Percentiles rank a stretch among this genome's conserved stretches.
phyloP scores from a whole-genome alignment of 2,113 vertebrate genomes.

The Gulo gulo region DNA sequence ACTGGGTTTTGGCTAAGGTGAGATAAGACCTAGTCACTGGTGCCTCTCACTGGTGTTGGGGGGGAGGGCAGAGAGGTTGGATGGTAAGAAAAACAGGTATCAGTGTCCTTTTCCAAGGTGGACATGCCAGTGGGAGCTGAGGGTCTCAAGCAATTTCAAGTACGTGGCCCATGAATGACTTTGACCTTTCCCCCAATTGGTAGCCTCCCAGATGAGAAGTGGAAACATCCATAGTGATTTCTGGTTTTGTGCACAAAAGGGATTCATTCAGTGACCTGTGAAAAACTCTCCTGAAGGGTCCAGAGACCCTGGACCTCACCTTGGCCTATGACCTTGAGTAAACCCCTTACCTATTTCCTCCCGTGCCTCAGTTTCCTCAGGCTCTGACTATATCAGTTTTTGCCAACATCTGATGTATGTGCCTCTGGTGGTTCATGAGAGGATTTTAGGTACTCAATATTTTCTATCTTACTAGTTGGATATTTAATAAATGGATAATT shows the following conservation, averaged over 20 bases:
- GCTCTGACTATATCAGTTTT: neutral
- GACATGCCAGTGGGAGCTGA: neutral
- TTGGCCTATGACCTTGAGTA: constrained; percentile 17
- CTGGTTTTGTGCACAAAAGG: neutral
- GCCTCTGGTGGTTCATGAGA: neutral
- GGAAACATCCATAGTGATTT: neutral
- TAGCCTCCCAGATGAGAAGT: neutral
- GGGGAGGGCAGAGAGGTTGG: neutral
- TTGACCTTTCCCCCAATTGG: neutral
- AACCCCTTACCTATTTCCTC: neutral
- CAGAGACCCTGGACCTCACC: neutral
- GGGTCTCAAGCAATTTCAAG: neutral
- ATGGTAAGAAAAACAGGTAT: neutral
- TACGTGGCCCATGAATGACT: neutral
- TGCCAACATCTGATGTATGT: neutral
- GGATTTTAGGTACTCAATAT: neutral
- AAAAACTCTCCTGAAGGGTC: neutral
- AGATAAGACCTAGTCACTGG: neutral
- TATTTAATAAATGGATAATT: neutral
- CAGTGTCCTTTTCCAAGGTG: neutral
- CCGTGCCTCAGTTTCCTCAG: neutral
- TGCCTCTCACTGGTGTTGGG: neutral
- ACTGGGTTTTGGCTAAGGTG: constrained; percentile 77
- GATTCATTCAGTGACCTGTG: neutral
- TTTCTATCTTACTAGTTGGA: constrained; percentile 12